Conservation (phyloP, 2,113 vertebrate species). For the Erpornis zantholeuca region DNA sequence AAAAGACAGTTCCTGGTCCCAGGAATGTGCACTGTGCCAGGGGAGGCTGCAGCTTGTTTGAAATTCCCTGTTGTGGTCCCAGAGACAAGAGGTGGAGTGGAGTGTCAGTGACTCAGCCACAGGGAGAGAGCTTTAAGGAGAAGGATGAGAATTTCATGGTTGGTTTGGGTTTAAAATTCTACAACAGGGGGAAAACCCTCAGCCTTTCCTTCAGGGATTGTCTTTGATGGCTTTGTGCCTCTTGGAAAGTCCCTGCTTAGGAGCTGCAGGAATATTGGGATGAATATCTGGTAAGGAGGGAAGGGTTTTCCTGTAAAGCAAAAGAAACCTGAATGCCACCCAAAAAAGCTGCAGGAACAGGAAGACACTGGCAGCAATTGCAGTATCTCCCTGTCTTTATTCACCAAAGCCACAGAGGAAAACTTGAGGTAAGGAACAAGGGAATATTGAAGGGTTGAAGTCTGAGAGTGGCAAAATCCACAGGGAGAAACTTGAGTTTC, state of each 20-base stretch:
- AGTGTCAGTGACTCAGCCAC: not conserved
- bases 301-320: not conserved
- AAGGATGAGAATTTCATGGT: not conserved
- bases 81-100: not conserved
- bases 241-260: not conserved
- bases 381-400: not conserved
- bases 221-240: not conserved
- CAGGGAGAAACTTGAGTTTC: not conserved
- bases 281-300: not conserved
- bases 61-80: not conserved
- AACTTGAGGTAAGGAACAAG: slow-evolving; percentile 27
- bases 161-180: not conserved
- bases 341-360: not conserved
- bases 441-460: not conserved
- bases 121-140: not conserved
- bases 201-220: not conserved
- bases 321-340: not conserved
- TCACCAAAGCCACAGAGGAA: not conserved
- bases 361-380: slow-evolving; percentile 11
- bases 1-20: not conserved
- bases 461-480: not conserved
- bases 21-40: not conserved
- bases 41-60: not conserved
- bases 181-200: not conserved
- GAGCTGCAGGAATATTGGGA: not conserved